Percentiles rank a stretch among this genome's conserved stretches.
phyloP scores from a whole-genome alignment of 2,888 invertebrate species.

The Macroteleia sp. region DNA sequence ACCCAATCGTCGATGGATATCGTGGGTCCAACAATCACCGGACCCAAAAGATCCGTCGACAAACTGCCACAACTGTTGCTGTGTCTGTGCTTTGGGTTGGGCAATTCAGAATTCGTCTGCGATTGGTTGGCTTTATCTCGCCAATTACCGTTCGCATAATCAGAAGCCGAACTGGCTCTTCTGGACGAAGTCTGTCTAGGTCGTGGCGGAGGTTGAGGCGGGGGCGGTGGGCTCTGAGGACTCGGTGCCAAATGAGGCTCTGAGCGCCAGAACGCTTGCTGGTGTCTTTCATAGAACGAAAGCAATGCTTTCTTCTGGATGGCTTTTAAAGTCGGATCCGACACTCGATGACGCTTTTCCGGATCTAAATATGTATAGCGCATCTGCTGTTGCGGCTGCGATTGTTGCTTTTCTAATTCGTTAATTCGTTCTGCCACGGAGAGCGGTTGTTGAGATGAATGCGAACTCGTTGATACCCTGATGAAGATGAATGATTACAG shows the following conservation, averaged over 20 bases:
- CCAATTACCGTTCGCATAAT: slow-evolving; percentile 86
- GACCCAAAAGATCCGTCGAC: slow-evolving; percentile 86
- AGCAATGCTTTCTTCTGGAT: slow-evolving; percentile 93
- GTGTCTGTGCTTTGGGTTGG: slow-evolving; percentile 85
- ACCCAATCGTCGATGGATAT: slow-evolving; percentile 89
- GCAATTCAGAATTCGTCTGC: slow-evolving; percentile 71
- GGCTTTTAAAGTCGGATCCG: slow-evolving; percentile 90
- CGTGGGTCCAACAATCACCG: slow-evolving; percentile 87
- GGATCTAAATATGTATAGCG: slow-evolving; percentile 90
- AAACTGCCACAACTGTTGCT: slow-evolving; percentile 87
- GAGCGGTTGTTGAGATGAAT: slow-evolving; percentile 81
- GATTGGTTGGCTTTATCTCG: slow-evolving; percentile 79
- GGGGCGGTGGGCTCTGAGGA: slow-evolving; percentile 70
- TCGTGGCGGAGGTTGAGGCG: slow-evolving; percentile 83
- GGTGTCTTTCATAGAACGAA: slow-evolving; percentile 91
- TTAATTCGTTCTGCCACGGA: slow-evolving; percentile 86
- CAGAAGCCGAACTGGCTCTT: slow-evolving; percentile 88
- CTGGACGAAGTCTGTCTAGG: slow-evolving; percentile 85
- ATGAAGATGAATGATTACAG: too few species aligned
- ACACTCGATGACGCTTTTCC: slow-evolving; percentile 89
- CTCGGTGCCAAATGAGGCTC: slow-evolving; percentile 85
- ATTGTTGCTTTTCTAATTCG: slow-evolving; percentile 80
- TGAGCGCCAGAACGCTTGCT: slow-evolving; percentile 85
- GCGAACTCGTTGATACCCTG: slow-evolving; percentile 56
- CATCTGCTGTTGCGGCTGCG: slow-evolving; percentile 83